Percentiles rank a stretch among this genome's conserved stretches.
These are phyloP conservation scores for Aulostomus chinensis DNA, from an alignment of 2,797 vertebrate genomes.

Conservation along the genomic window DNA sequence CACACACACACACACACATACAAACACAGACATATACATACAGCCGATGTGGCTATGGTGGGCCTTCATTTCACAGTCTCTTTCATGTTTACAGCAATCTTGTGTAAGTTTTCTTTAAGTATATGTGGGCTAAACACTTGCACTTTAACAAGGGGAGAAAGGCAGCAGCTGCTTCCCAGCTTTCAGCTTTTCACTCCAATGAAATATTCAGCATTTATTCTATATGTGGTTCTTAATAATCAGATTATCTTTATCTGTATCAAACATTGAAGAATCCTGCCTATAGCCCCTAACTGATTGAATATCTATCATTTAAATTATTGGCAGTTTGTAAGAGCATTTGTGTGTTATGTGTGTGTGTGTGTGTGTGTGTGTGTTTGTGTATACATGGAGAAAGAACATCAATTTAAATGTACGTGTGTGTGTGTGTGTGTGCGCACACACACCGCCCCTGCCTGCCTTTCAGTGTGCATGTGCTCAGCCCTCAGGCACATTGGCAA, in stretches of 20 bases:
- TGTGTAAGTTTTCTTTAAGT: conserved; percentile 20
- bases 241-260: conserved; percentile 28
- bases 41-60: conserved; percentile 4
- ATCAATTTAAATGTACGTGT: conserved; percentile 32
- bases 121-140: conserved; percentile 29
- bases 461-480: conserved; percentile 58
- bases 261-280: conserved; percentile 21
- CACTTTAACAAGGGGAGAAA: conserved; percentile 12
- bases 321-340: conserved; percentile 29
- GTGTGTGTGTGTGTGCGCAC: conserved; percentile 19
- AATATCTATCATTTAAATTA: conserved; percentile 35
- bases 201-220: conserved; percentile 55
- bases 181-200: conserved; percentile 54
- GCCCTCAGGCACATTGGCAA: conserved; percentile 72
- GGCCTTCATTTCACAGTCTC: conserved; percentile 38
- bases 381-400: conserved; percentile 22
- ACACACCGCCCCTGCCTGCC: conserved; percentile 38
- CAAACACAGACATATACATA: too few relatives aligned
- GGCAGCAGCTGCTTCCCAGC: conserved; percentile 37
- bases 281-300: conserved; percentile 42
- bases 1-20: too few relatives aligned
- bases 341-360: conserved; percentile 16
- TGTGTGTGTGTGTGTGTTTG: conserved; percentile 12
- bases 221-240: conserved; percentile 46
- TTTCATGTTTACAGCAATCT: conserved; percentile 36